Base-by-base conservation (phyloP, 1,140 invertebrate species). In the Daktulosphaira vitifoliae region DNA sequence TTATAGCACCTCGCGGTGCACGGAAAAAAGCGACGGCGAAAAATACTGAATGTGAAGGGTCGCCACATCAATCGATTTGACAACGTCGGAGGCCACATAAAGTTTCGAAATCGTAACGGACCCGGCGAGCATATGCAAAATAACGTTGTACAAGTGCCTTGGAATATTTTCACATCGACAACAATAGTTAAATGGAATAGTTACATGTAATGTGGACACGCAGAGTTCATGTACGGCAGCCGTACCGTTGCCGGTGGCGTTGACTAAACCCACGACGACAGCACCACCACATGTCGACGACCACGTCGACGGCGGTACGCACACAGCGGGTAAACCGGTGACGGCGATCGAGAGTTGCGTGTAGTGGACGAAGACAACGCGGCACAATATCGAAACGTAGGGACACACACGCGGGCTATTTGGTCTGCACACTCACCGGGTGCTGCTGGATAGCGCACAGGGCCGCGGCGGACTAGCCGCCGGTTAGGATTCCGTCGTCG, bases 401-500 rank as follows among this genome's bases (percentile, higher is more conserved):
- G 23, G 3, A 51, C 49, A 11, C 29, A 11, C 53, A 7, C 8
- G 37, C 22, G 37, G 20, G 15, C 15, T 8, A 5, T 8, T 33
- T 38, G 11, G 9, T 2, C 23, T 16, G 38, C 18, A 8, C 16
- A 20, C 4, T n/a, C 38, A 15, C 18, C 20, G 37, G 25, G 16
- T 23, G 54, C 22, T 15, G 29, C 15, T 5, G 11, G 7, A 20
- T 48, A 38, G 42, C 39, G 22, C 39, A 23, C 50, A 38, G 50
- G 50, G 50, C 29, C 65, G 53, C 37, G 48, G 29, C 48, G 33
- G 48, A 49, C 56, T 38, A 33, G 20, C 25, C 67, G 20, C 67
- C 66, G 16, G 68, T 68, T 13, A 49, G 65, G 16, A 52, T 65
- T 8, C 66, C 38, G 22, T 48, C 68, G n/a, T 48, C 65, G 42